Conservation (phyloP, 2,797 vertebrate species). For the Melanotaenia pygmaea region DNA sequence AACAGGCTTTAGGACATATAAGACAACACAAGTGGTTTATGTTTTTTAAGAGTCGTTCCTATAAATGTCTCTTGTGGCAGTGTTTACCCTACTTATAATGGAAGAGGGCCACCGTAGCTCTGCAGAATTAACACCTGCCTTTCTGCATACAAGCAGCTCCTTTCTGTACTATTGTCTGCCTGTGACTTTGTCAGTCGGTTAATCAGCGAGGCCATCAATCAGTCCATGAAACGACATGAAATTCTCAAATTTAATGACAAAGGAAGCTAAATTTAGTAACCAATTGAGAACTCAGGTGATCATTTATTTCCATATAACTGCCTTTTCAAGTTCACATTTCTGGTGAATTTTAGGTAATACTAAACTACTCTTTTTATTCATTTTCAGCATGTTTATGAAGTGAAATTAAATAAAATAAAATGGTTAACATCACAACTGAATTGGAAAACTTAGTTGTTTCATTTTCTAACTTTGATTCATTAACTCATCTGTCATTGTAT, state of each 20-base stretch:
- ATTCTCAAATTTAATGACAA: conserved; percentile 16
- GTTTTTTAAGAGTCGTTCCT: conserved; percentile 57
- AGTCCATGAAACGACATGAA: conserved; percentile 12
- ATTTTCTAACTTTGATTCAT: background rate
- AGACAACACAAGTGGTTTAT: conserved; percentile 52
- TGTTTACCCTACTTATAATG: conserved; percentile 67
- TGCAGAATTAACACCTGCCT: conserved; percentile 68
- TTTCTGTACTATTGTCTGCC: conserved; percentile 54
- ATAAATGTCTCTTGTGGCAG: conserved; percentile 60
- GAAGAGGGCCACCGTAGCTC: conserved; percentile 46
- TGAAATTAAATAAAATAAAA: background rate
- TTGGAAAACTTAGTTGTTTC: background rate
- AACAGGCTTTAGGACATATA: conserved; percentile 40
- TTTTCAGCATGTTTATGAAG: background rate
- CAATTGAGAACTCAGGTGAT: background rate
- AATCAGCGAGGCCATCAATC: conserved; percentile 52
- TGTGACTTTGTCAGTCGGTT: conserved; percentile 50
- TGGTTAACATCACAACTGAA: background rate
- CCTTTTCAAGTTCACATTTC: background rate
- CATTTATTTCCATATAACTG: background rate
- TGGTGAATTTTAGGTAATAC: background rate
- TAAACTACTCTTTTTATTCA: background rate
- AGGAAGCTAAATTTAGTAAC: background rate
- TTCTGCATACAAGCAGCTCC: conserved; percentile 45
- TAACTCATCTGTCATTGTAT: too few relatives aligned